phyloP scores from a whole-genome alignment of 2,113 vertebrate species.

The Terrapene triunguis region DNA sequence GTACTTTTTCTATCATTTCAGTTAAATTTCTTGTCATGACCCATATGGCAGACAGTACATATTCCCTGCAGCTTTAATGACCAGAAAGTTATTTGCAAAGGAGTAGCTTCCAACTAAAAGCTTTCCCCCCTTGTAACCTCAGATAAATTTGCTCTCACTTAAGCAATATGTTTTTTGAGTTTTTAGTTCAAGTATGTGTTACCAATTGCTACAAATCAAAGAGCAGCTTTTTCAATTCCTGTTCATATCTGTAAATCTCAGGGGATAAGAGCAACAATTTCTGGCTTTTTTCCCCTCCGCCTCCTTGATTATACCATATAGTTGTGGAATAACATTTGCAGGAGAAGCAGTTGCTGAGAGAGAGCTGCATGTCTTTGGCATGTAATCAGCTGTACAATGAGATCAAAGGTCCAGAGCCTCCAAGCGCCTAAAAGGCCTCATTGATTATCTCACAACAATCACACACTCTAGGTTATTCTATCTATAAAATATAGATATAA shows the following conservation, averaged over 20 bases:
- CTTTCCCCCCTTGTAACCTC: neutral
- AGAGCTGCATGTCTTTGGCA: neutral
- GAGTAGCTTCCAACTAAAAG: neutral
- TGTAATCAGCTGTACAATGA: neutral
- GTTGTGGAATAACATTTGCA: neutral
- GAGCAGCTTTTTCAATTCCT: neutral
- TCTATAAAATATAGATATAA: neutral
- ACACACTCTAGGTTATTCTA: neutral
- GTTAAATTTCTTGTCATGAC: neutral
- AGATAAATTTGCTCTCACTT: neutral
- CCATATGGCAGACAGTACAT: neutral
- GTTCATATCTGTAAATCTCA: neutral
- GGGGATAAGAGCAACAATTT: neutral
- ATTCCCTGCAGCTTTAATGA: conserved; percentile 3
- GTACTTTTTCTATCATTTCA: neutral
- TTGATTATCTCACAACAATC: neutral
- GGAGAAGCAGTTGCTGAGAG: fast-evolving
- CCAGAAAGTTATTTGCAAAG: neutral
- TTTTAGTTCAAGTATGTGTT: neutral
- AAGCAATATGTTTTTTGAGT: neutral
- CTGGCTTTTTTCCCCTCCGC: neutral
- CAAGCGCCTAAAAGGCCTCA: neutral
- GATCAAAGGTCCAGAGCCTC: neutral
- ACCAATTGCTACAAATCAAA: neutral
- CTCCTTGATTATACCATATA: fast-evolving